Conservation (phyloP, 2,797 vertebrate genomes). For the Gymnodraco acuticeps region DNA sequence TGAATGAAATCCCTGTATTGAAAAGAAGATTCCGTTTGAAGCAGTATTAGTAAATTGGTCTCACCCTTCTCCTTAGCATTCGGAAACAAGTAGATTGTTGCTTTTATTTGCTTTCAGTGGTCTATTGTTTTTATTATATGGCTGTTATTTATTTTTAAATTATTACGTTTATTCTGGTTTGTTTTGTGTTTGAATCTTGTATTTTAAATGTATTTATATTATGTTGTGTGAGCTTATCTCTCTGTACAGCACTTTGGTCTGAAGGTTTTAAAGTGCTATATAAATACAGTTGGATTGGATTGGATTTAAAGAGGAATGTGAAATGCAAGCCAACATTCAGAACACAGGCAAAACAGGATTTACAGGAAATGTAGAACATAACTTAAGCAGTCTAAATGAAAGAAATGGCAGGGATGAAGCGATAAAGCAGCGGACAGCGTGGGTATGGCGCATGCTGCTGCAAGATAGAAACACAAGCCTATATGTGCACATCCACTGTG, state of each 20-base stretch:
- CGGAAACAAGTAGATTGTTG: too few species aligned
- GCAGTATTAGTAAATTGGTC: conserved; percentile 4
- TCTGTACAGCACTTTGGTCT: too few species aligned
- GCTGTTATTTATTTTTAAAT: too few species aligned
- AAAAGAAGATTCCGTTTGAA: conserved; percentile 16
- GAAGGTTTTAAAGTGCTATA: too few species aligned
- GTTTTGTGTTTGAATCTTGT: too few species aligned
- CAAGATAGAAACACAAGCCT: conserved; percentile 64
- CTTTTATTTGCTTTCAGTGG: too few species aligned
- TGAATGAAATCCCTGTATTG: conserved; percentile 28
- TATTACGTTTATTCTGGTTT: too few species aligned
- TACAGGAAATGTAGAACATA: conserved; percentile 23
- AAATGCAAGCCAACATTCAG: background rate
- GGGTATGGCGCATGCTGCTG: conserved; percentile 58
- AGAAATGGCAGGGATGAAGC: conserved; percentile 46
- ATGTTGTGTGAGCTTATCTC: too few species aligned
- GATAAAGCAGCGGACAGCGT: conserved; percentile 26
- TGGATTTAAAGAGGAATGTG: conserved; percentile 2
- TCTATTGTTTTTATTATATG: too few species aligned
- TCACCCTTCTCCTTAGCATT: background rate
- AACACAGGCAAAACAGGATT: background rate
- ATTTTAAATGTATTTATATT: too few species aligned
- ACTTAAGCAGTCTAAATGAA: conserved; percentile 38
- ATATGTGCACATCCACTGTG: conserved; percentile 64
- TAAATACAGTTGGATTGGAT: too few species aligned